phyloP scores from a whole-genome alignment of 2,797 vertebrate species.

The Hydrocynus forskahlii region DNA sequence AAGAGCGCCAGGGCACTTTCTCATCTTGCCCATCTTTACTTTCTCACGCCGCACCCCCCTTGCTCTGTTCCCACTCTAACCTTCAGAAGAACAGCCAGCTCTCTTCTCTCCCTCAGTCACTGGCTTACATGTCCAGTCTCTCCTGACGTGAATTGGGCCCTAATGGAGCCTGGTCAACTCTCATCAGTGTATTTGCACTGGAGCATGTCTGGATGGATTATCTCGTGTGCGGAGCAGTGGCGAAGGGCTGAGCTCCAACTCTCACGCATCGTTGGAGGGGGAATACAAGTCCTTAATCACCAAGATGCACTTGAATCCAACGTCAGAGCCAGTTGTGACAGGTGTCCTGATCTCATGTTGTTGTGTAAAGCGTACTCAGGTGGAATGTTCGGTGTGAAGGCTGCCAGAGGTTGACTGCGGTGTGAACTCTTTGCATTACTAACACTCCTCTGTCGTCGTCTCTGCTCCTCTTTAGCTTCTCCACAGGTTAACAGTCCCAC shows the following conservation, averaged over 20 bases:
- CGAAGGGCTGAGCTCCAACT: slow-evolving; percentile 9
- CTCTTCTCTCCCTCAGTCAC: slow-evolving; percentile 66
- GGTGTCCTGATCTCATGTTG: background rate
- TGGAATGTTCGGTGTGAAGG: background rate
- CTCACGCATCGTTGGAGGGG: background rate
- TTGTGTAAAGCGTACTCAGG: too few species aligned
- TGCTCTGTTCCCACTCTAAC: slow-evolving; percentile 66
- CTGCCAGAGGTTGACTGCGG: background rate
- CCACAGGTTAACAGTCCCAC: slow-evolving; percentile 84
- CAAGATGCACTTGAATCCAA: background rate
- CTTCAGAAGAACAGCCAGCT: slow-evolving; percentile 25
- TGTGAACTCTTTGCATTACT: slow-evolving; percentile 58
- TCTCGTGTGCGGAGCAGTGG: slow-evolving; percentile 54
- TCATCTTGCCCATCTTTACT: slow-evolving; percentile 68
- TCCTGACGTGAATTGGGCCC: slow-evolving; percentile 68
- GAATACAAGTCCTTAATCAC: background rate
- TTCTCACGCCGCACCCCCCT: slow-evolving; percentile 71
- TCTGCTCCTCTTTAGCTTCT: slow-evolving; percentile 85
- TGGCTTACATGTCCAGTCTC: slow-evolving; percentile 72
- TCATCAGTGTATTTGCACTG: slow-evolving; percentile 78
- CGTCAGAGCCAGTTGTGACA: background rate
- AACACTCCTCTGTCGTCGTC: slow-evolving; percentile 72
- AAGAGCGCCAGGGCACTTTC: slow-evolving; percentile 77
- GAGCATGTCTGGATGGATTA: slow-evolving; percentile 56
- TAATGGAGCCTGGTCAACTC: slow-evolving; percentile 79